phyloP scores from a whole-genome alignment of 1,140 invertebrate species.

The Physella acuta region DNA sequence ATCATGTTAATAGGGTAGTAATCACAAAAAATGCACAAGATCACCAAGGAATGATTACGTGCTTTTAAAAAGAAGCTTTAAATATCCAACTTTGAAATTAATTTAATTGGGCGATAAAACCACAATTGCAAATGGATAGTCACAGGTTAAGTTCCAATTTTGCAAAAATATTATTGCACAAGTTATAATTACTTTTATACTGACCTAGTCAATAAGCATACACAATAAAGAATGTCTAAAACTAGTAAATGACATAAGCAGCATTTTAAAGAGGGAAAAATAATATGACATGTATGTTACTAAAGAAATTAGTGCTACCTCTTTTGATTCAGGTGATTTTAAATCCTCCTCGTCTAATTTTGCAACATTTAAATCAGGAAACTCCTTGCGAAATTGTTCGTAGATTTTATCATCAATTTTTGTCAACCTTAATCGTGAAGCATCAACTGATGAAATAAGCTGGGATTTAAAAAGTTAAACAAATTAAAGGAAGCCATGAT shows the following conservation, averaged over 20 bases:
- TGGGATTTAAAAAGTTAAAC: neutral
- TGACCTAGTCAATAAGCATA: no score
- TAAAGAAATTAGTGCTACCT: slow-evolving; percentile 4
- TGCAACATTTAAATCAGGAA: slow-evolving; percentile 17
- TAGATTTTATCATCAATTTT: slow-evolving; percentile 23
- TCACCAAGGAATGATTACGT: neutral
- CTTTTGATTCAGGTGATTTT: slow-evolving; percentile 13
- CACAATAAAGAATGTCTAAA: no score
- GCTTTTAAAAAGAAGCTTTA: neutral
- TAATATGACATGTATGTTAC: neutral
- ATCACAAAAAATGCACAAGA: neutral
- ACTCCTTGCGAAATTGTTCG: slow-evolving; percentile 12
- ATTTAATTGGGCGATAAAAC: neutral
- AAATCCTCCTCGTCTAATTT: slow-evolving; percentile 17
- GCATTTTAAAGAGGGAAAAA: no score
- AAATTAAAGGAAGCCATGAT: neutral
- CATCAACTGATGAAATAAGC: slow-evolving; percentile 19
- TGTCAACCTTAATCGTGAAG: slow-evolving; percentile 7
- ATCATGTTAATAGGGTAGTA: neutral
- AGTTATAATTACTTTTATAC: no score
- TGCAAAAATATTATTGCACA: no score
- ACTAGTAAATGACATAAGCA: no score
- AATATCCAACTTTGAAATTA: neutral
- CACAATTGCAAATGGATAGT: neutral
- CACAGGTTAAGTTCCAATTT: no score